Evolutionary conservation across 2,888 invertebrate genomes (phyloP), one percentile per base, ranked within the genome.

Genomic region (Thelaira solivaga): DNA sequence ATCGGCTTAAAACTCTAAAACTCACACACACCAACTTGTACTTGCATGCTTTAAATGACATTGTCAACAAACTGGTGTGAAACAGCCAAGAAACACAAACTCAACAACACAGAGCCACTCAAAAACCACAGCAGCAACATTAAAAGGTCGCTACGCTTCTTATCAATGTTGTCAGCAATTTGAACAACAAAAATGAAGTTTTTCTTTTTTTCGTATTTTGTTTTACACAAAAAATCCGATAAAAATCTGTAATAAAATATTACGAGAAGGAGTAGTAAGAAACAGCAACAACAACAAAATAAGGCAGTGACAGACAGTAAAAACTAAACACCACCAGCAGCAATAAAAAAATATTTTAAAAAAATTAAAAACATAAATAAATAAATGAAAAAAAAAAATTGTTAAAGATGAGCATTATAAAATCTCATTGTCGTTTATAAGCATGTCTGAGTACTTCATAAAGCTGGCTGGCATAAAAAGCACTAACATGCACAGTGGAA

Each of bases 381-480:
- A 16, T 7, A 31, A 57, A 20, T 16, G 16, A 13, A 8, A 31
- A 26, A 47, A 16, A n/a, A 13, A 16, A 24, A 47, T n/a, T 8
- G 10, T 8, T 41, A n/a, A 49, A 31, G 59, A 61, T 31, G 34
- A 53, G 51, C 39, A 68, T 61, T 39, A 68, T 45, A 68, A 72
- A 55, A 43, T 74, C 47, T 39, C 31, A 69, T 59, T 72, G 72
- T 64, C 39, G 72, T 68, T 53, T 61, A 62, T 74, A 74, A 78
- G 69, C 69, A 78, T 74, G 78, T 78, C 78, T 74, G 78, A 78
- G 78, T 74, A 65, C 69, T 74, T 78, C 53, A 49, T 55, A 36
- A 29, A 61, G 41, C 18, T 36, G 53, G 41, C 18, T 36, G 16
- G 20, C 39, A 51, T 34, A 43, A 20, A 62, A 34, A 29, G 36